Evolutionary conservation across 1,140 invertebrate species (phyloP), one percentile per base, ranked within the genome.

Genomic region (Heterodera carotae): DNA sequence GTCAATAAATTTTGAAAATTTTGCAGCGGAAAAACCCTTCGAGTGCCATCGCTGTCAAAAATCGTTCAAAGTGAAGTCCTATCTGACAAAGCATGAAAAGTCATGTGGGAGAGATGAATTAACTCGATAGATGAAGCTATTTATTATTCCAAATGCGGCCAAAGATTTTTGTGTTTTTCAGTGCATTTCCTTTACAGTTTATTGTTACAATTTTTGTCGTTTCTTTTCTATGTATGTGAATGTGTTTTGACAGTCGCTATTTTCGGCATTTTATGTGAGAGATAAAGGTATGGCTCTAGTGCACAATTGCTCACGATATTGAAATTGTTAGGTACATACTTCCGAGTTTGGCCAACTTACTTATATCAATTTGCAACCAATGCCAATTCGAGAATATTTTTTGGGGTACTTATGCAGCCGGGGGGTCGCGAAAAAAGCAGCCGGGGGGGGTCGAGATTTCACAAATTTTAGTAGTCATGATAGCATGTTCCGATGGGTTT

Each of bases 21-120:
- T 73, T 73, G 31, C 62, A 74, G 72, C 27, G 27, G 56, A 74
- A 74, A 74, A 74, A 34, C 48, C 43, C n/a, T 74, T 74, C 64
- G 27, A 43, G 29, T 74, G 72, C 59, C 15, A 1, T 27, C 33
- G 64, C 64, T 74, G 72, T 36, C 25, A 56, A 36, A 74, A 62
- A 39, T 25, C 48, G 31, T 74, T 74, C 36, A 74, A 74, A 62
- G 25, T 74, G 64, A 74, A 74, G 64, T 43, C 56, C 27, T 74
- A 74, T 62, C 59, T 74, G 39, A 56, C 39, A 7, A 74, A 74
- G 39, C 72, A 74, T 36, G 36, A 56, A 34, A 73, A 73, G 62
- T 56, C 31, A 18, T 74, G 72, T 34, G 56, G 56, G 72, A 31
- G 27, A 34, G 64, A 31, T 62, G 22, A 48, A 71, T 56, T 48